These are phyloP conservation scores for Diplogasteroides magnus DNA, from an alignment of 1,140 invertebrate genomes.

Conservation along the genomic window DNA sequence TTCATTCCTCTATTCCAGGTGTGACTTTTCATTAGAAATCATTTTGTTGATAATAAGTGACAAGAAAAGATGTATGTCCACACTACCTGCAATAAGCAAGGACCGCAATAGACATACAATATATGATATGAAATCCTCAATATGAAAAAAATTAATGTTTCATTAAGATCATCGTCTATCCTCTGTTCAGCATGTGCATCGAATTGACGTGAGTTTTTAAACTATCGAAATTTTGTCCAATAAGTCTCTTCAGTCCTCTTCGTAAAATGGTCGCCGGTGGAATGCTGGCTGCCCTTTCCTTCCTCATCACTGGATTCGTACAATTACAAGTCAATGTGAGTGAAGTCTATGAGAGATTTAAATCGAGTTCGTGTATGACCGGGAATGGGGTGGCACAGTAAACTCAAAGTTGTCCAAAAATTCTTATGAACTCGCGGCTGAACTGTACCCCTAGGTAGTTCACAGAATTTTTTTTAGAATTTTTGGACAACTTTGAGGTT, in stretches of 20 bases:
- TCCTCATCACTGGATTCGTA: slow-evolving; percentile 75
- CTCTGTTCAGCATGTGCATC: slow-evolving; percentile 25
- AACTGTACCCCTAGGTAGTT: slow-evolving; percentile 1
- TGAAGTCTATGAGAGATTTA: no score
- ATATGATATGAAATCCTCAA: no score
- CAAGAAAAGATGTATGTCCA: neutral
- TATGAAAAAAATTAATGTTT: no score
- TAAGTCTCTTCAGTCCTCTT: slow-evolving; percentile 61
- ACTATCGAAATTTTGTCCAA: neutral
- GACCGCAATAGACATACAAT: no score
- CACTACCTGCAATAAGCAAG: no score
- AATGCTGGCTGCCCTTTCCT: slow-evolving; percentile 73
- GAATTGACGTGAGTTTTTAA: slow-evolving; percentile 27
- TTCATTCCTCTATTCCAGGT: slow-evolving; percentile 81
- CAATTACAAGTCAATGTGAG: slow-evolving; percentile 70
- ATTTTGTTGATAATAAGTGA: no score
- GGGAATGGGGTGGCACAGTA: no score
- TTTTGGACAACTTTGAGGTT: neutral
- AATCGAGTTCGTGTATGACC: no score
- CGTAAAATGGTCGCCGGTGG: slow-evolving; percentile 75
- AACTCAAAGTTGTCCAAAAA: neutral
- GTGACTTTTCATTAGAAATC: slow-evolving; percentile 63
- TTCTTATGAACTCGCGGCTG: neutral
- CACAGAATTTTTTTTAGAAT: slow-evolving; percentile 6
- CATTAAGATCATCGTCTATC: slow-evolving; percentile 30